Conservation (phyloP, 2,113 vertebrate species). For the Paramisgurnus dabryanus region DNA sequence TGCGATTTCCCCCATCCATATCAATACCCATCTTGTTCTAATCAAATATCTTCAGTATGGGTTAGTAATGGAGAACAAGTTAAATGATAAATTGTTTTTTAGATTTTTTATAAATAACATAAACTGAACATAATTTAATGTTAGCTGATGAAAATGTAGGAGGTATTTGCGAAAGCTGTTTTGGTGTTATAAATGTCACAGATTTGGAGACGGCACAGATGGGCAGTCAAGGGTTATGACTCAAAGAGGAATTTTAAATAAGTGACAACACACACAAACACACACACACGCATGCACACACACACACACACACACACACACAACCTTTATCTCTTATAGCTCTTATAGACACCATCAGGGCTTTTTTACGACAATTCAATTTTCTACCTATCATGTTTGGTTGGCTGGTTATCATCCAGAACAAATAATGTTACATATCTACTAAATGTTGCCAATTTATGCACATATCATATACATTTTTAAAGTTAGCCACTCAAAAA, state of each 20-base stretch:
- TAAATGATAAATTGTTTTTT: background rate
- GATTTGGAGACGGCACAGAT: background rate
- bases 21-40: no score
- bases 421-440: no score
- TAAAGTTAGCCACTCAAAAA: background rate
- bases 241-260: background rate
- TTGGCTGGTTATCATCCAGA: no score
- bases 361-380: background rate
- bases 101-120: constrained; percentile 12
- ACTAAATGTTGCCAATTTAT: background rate
- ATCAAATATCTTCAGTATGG: background rate
- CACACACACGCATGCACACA: no score
- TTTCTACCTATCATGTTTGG: constrained; percentile 4
- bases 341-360: background rate
- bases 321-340: no score
- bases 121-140: constrained; percentile 3
- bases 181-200: background rate
- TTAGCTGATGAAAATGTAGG: constrained; percentile 1
- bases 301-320: background rate
- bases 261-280: background rate
- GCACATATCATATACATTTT: background rate
- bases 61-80: background rate
- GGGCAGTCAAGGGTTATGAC: background rate
- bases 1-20: no score
- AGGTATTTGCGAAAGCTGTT: background rate